phyloP scores from a whole-genome alignment of 2,113 vertebrate species.

The Aphelocoma coerulescens region DNA sequence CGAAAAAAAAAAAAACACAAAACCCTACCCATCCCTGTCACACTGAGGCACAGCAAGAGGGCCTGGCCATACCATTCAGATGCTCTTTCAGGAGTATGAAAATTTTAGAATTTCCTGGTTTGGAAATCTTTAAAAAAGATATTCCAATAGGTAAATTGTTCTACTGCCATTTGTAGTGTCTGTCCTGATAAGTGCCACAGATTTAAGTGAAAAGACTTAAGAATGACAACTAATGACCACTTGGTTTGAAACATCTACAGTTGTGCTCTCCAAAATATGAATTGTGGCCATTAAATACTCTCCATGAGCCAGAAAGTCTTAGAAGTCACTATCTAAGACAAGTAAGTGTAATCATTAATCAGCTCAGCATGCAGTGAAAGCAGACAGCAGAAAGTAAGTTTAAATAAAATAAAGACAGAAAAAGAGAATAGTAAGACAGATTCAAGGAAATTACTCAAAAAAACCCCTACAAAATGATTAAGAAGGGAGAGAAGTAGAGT shows the following conservation, averaged over 20 bases:
- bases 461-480: neutral
- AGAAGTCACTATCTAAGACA: neutral
- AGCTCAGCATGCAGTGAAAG: neutral
- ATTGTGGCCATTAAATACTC: neutral
- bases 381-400: neutral
- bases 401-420: neutral
- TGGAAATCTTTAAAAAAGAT: neutral
- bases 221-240: neutral
- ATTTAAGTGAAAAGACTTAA: neutral
- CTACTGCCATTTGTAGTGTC: neutral
- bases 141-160: neutral
- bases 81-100: neutral
- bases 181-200: neutral
- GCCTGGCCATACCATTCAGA: neutral
- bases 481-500: neutral
- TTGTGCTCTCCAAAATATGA: neutral
- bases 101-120: neutral
- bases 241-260: neutral
- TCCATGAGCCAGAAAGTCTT: neutral
- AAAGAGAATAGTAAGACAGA: neutral
- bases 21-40: fast-evolving
- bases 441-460: neutral
- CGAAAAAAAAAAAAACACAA: neutral
- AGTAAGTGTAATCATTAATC: neutral
- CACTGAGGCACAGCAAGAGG: neutral